Evolutionary conservation across 92 coral and sea anemone genomes (phyloP).

Genomic region (Isaurus tuberculatus): DNA sequence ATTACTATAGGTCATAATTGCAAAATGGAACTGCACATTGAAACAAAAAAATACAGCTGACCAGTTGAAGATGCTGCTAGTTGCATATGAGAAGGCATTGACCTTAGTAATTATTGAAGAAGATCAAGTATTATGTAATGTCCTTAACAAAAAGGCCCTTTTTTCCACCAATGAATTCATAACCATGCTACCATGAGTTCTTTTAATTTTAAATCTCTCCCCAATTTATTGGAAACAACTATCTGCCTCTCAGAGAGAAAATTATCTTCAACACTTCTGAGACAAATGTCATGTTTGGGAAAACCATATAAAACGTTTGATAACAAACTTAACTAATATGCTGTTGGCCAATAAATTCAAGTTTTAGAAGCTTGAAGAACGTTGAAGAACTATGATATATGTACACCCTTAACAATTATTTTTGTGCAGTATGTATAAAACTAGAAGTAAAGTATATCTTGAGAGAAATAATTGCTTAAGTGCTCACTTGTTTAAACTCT

Average conservation of each 20-base stretch:
- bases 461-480: slow-evolving; percentile 2
- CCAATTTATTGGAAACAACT: slow-evolving; percentile 23
- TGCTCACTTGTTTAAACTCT: slow-evolving; percentile 14
- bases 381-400: neutral
- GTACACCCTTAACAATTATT: neutral
- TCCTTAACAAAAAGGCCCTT: slow-evolving; percentile 5
- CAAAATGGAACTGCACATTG: neutral
- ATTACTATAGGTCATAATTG: neutral
- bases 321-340: neutral
- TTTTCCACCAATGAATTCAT: neutral
- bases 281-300: slow-evolving; percentile 19
- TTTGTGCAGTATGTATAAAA: slow-evolving; percentile 21
- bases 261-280: neutral
- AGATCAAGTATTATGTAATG: neutral
- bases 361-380: neutral
- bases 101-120: neutral
- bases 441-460: neutral
- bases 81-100: neutral
- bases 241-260: neutral
- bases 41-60: neutral
- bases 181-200: slow-evolving; percentile 9
- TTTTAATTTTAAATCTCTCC: slow-evolving; percentile 17
- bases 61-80: neutral
- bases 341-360: slow-evolving; percentile 6
- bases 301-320: neutral